phyloP scores from a whole-genome alignment of 2,113 vertebrate species.

The Axis porcinus region DNA sequence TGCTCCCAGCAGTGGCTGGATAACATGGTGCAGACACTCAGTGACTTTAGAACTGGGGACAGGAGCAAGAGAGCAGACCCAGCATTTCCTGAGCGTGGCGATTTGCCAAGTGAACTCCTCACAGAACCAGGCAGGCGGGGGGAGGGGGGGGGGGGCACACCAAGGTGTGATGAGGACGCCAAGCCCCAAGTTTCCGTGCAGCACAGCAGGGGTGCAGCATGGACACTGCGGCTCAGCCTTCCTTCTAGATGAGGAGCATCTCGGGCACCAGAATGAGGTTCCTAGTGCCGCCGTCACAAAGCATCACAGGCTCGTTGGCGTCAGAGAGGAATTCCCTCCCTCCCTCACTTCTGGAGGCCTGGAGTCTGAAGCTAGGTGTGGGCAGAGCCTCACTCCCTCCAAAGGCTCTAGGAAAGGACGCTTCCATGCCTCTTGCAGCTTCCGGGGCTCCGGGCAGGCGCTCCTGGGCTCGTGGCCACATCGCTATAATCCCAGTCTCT shows the following conservation, averaged over 20 bases:
- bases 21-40: neutral
- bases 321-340: neutral
- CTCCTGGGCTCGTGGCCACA: neutral
- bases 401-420: neutral
- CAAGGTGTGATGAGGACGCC: neutral
- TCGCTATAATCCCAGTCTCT: neutral
- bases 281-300: accelerated
- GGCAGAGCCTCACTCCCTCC: accelerated
- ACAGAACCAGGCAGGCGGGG: neutral
- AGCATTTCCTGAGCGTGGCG: neutral
- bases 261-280: neutral
- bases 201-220: neutral
- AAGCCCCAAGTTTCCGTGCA: accelerated
- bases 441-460: neutral
- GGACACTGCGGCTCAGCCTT: accelerated
- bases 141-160: neutral
- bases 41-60: neutral
- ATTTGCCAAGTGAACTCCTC: neutral
- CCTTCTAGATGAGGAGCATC: neutral
- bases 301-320: neutral
- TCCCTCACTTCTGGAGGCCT: neutral
- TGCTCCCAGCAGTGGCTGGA: neutral
- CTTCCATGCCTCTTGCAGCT: neutral
- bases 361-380: neutral
- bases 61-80: neutral